Percentiles rank a stretch among this genome's conserved stretches.
Conservation (phyloP, 2,113 vertebrate species). For the Heterotilapia buettikoferi region DNA sequence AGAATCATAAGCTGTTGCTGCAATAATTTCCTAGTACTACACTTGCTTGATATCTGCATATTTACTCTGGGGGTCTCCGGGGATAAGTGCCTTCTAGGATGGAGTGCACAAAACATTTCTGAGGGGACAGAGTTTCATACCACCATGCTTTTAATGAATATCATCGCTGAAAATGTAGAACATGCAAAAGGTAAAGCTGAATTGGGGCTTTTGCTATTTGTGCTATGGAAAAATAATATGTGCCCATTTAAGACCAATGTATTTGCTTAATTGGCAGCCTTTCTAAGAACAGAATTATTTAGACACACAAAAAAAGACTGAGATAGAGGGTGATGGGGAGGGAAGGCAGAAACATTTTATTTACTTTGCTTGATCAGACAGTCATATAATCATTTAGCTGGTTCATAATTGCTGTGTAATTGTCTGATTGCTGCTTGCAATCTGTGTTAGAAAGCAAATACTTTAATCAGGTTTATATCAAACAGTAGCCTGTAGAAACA, state of each 20-base stretch:
- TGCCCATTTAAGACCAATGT: not conserved
- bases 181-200: not conserved
- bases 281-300: slow-evolving; percentile 2
- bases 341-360: slow-evolving; percentile 38
- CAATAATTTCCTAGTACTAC: not conserved
- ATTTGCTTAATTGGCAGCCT: not conserved
- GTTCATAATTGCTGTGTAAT: slow-evolving; percentile 75
- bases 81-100: not conserved
- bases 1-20: not conserved
- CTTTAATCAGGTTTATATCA: slow-evolving; percentile 81
- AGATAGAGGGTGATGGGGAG: not conserved
- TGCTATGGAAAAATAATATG: not conserved
- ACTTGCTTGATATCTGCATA: not conserved
- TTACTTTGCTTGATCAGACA: slow-evolving; percentile 53
- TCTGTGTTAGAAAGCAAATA: slow-evolving; percentile 72
- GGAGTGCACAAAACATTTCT: not conserved
- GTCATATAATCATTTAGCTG: slow-evolving; percentile 66
- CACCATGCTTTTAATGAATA: not conserved
- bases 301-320: not conserved
- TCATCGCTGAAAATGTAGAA: not conserved
- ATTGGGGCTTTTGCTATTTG: not conserved
- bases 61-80: not conserved
- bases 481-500: slow-evolving; percentile 76
- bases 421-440: slow-evolving; percentile 56
- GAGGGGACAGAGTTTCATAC: not conserved